Conservation (phyloP, 2,797 vertebrate genomes). For the Rhadinocentrus ornatus region DNA sequence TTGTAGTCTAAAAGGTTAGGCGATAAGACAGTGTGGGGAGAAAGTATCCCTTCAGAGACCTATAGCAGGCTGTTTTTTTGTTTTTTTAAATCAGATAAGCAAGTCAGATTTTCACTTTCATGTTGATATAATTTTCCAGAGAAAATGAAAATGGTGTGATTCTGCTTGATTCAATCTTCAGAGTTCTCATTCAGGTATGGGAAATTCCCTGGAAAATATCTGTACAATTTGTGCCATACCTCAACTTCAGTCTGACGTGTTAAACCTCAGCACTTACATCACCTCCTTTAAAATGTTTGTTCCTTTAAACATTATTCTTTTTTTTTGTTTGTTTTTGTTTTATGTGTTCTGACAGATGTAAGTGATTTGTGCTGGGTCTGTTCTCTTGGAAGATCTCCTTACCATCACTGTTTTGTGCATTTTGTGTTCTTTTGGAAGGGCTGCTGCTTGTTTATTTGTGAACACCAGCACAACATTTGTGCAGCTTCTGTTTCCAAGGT, state of each 20-base stretch:
- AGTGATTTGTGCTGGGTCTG: background rate
- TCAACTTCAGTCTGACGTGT: background rate
- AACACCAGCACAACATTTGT: constrained; percentile 5
- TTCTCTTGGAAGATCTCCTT: background rate
- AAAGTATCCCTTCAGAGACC: background rate
- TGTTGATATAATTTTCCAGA: background rate
- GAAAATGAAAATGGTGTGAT: background rate
- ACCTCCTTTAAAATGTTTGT: background rate
- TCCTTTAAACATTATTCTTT: background rate
- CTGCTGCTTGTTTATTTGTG: constrained; percentile 5
- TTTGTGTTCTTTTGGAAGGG: background rate
- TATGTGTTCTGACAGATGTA: background rate
- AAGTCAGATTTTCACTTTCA: background rate
- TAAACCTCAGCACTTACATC: background rate
- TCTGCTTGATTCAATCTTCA: background rate
- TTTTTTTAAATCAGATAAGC: constrained; percentile 5
- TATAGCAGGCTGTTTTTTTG: background rate
- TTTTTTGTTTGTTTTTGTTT: background rate
- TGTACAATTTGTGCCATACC: background rate
- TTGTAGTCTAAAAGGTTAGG: constrained; percentile 21
- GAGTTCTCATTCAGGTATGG: background rate
- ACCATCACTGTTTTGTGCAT: background rate
- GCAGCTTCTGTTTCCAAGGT: constrained; percentile 32
- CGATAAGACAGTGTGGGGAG: constrained; percentile 32
- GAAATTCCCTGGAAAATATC: background rate